Evolutionary conservation across 2,888 invertebrate genomes (phyloP).

Genomic region (Callimorpha dominula): DNA sequence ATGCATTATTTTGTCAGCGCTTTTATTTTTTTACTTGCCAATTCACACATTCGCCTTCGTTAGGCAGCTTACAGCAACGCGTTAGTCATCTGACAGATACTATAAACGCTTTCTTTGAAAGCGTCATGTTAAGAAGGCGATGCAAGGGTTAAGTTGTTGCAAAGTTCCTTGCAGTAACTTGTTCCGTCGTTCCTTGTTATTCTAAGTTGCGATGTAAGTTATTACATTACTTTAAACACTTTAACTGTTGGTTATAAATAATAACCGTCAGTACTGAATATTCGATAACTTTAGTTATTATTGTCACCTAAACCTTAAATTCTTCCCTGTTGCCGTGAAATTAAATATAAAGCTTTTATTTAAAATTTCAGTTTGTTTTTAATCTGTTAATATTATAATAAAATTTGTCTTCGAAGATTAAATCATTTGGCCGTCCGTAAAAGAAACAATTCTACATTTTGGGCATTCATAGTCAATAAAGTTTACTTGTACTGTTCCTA

Average conservation of each 20-base stretch:
- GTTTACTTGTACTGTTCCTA: not conserved
- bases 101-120: not conserved
- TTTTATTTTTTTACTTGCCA: not conserved
- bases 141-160: not conserved
- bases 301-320: not conserved
- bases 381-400: not conserved
- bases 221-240: not conserved
- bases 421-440: not conserved
- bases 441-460: no score
- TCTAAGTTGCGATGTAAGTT: not conserved
- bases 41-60: not conserved
- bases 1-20: not conserved
- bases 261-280: not conserved
- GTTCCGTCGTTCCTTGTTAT: not conserved
- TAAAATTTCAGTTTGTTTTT: not conserved
- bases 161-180: not conserved
- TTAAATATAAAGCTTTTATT: not conserved
- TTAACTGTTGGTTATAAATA: not conserved
- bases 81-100: not conserved
- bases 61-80: slow-evolving; percentile 15
- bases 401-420: not conserved
- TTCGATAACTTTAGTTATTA: not conserved
- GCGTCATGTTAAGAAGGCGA: not conserved
- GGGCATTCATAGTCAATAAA: no score
- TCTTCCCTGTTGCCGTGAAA: not conserved